phyloP scores from a whole-genome alignment of 2,113 vertebrate genomes.

The Tragelaphus buxtoni region DNA sequence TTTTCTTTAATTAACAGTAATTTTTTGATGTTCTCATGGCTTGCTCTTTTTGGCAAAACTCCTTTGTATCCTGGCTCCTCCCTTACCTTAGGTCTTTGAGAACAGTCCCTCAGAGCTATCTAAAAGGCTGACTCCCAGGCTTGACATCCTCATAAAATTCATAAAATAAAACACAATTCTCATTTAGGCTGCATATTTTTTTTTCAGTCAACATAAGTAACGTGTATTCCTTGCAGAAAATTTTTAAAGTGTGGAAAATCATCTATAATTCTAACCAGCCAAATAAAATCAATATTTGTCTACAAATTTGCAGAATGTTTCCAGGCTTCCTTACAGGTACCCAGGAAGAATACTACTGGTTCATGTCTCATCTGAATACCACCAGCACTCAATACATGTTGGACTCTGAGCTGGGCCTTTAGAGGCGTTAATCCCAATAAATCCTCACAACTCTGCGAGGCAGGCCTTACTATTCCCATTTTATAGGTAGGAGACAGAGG shows the following conservation, averaged over 20 bases:
- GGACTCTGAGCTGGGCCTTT: background rate
- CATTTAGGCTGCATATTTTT: background rate
- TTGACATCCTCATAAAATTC: background rate
- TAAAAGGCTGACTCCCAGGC: background rate
- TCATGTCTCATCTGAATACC: background rate
- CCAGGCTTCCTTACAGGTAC: background rate
- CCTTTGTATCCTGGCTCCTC: background rate
- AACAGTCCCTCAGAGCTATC: background rate
- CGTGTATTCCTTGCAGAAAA: background rate
- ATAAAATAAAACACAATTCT: background rate
- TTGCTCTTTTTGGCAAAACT: background rate
- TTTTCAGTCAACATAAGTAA: background rate
- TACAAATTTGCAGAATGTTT: background rate
- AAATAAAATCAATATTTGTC: background rate
- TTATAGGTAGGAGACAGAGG: background rate
- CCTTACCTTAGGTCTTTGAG: background rate
- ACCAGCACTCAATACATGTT: background rate
- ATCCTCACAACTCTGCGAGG: background rate
- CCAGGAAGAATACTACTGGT: background rate
- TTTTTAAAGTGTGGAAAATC: background rate
- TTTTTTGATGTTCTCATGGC: background rate
- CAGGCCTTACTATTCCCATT: background rate
- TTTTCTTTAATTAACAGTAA: background rate
- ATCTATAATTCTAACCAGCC: background rate
- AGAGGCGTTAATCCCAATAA: background rate